A percentile compares a stretch with the other conserved stretches of the same genome.
phyloP scores from a whole-genome alignment of 2,888 invertebrate genomes.

The Stenodema calcarata region DNA sequence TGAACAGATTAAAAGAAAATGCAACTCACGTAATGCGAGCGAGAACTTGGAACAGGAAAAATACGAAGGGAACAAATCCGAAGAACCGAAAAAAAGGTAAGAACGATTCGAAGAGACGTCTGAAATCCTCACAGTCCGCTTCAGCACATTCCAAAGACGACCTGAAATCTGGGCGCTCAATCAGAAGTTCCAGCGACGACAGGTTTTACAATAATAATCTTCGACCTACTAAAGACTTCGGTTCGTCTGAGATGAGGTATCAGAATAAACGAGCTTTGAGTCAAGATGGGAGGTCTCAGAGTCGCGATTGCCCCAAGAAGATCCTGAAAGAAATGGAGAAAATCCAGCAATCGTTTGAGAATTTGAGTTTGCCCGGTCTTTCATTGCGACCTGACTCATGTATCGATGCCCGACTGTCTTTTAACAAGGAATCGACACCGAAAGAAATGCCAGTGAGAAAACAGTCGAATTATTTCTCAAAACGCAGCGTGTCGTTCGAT shows the following conservation, averaged over 20 bases:
- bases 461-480: background rate
- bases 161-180: background rate
- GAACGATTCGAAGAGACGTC: background rate
- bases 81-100: background rate
- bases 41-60: background rate
- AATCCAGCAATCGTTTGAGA: background rate
- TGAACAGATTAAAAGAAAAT: slow-evolving; percentile 18
- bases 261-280: slow-evolving; percentile 10
- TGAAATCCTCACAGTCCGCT: background rate
- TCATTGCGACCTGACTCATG: background rate
- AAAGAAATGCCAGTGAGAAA: background rate
- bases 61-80: background rate
- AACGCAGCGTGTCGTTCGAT: slow-evolving; percentile 16
- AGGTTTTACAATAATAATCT: background rate
- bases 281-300: slow-evolving; percentile 7
- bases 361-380: background rate
- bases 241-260: background rate
- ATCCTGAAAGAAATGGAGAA: slow-evolving; percentile 1
- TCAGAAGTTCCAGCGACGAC: slow-evolving; percentile 1
- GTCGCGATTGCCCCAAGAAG: background rate
- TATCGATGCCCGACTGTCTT: background rate
- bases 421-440: background rate
- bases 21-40: background rate
- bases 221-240: background rate
- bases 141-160: background rate